Conservation (phyloP, 1,140 invertebrate genomes). For the Conopomorpha cramerella region DNA sequence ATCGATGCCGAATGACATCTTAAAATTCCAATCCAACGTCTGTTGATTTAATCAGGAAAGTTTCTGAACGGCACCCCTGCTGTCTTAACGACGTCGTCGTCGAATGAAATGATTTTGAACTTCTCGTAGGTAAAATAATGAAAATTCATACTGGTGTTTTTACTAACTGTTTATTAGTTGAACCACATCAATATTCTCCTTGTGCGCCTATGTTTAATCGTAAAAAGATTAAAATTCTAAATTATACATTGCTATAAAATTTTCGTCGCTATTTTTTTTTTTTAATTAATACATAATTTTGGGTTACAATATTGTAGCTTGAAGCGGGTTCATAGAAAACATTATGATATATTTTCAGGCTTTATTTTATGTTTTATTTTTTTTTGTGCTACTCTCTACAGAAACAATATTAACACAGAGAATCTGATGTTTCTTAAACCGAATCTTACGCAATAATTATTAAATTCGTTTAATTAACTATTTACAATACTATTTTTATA, state of each 20-base stretch:
- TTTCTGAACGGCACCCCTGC: background rate
- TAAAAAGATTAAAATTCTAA: too few species aligned
- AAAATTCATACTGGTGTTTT: slow-evolving; percentile 14
- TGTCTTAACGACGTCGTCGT: background rate
- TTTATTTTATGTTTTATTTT: too few species aligned
- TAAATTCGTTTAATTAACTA: slow-evolving; percentile 57
- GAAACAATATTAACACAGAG: background rate
- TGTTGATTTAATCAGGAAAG: background rate
- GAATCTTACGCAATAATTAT: slow-evolving; percentile 17
- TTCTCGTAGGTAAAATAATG: background rate
- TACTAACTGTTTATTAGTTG: slow-evolving; percentile 39
- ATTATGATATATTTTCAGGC: too few species aligned
- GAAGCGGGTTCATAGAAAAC: too few species aligned
- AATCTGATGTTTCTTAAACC: slow-evolving; percentile 9
- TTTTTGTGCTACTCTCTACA: background rate
- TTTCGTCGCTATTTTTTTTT: background rate
- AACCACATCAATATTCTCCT: background rate
- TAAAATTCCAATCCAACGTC: background rate
- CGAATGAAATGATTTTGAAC: background rate
- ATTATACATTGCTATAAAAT: background rate
- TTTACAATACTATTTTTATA: slow-evolving; percentile 36
- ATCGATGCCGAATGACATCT: background rate
- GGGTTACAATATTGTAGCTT: background rate
- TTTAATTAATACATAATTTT: background rate
- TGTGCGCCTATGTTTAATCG: too few species aligned